Conservation (phyloP, 2,113 vertebrate species). For the Prietella phreatophila region DNA sequence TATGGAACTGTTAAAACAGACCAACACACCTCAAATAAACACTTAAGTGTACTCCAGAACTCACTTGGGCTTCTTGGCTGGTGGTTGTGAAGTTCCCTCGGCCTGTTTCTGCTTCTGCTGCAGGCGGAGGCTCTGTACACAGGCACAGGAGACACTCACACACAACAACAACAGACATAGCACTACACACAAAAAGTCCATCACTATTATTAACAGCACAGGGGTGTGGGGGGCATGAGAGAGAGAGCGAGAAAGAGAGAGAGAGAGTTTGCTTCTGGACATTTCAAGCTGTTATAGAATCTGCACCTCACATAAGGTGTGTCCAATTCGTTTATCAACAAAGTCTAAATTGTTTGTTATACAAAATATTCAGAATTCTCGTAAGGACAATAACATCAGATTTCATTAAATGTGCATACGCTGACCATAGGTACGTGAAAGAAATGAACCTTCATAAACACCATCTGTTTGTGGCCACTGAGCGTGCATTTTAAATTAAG, state of each 20-base stretch:
- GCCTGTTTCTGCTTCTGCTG: constrained; percentile 85
- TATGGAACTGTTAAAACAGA: neutral
- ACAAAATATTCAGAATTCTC: neutral
- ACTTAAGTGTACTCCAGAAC: constrained; percentile 40
- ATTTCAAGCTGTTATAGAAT: neutral
- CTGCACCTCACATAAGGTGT: neutral
- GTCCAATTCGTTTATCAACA: neutral
- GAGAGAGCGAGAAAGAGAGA: neutral
- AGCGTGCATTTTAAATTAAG: neutral
- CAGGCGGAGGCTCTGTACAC: constrained; percentile 76
- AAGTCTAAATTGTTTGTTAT: neutral
- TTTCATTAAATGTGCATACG: neutral
- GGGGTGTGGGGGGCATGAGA: neutral
- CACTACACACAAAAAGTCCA: neutral
- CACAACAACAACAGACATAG: neutral
- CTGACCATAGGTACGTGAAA: neutral
- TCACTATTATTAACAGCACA: neutral
- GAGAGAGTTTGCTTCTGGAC: neutral
- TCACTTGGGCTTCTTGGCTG: constrained; percentile 88
- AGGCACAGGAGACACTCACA: neutral
- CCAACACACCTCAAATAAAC: neutral
- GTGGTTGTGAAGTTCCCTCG: constrained; percentile 77
- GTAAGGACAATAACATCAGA: neutral
- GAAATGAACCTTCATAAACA: neutral
- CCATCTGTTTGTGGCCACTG: neutral